Evolutionary conservation across 2,797 vertebrate genomes (phyloP).

Genomic region (Sebastes flavidus): DNA sequence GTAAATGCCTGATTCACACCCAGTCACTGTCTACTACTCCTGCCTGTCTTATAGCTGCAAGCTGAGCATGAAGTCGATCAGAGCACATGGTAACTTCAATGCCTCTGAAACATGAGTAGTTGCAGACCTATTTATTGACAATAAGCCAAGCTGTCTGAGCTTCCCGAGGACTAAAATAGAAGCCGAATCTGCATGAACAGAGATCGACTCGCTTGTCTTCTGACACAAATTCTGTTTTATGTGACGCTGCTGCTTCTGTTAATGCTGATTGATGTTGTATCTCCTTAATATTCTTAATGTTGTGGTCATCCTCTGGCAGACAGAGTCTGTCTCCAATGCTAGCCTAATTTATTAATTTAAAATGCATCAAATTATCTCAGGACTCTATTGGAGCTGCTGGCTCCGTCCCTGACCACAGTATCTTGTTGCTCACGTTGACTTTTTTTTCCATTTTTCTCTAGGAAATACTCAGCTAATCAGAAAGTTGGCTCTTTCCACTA

Average conservation of each 20-base stretch:
- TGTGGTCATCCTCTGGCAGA: conserved; percentile 20
- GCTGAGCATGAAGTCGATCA: conserved; percentile 12
- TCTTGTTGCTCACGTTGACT: neutral
- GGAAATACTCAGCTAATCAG: conserved; percentile 93
- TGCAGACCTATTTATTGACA: conserved; percentile 42
- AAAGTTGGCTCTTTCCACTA: conserved; percentile 95
- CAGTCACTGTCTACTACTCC: neutral
- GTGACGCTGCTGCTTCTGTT: conserved; percentile 12
- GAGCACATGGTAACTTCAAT: neutral
- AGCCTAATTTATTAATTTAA: conserved; percentile 36
- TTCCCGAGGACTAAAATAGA: conserved; percentile 52
- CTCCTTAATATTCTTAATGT: conserved; percentile 18
- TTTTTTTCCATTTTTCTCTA: conserved; percentile 51
- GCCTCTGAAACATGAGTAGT: conserved; percentile 30
- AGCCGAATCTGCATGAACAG: conserved; percentile 20
- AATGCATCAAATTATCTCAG: conserved; percentile 34
- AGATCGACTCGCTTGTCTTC: neutral
- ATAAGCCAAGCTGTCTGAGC: conserved; percentile 32
- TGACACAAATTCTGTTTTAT: conserved; percentile 39
- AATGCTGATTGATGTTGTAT: conserved; percentile 36
- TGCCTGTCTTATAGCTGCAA: neutral
- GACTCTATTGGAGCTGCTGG: conserved; percentile 2
- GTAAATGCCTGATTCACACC: neutral
- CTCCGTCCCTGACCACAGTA: neutral
- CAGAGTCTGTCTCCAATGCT: neutral